phyloP scores from a whole-genome alignment of 2,797 vertebrate genomes.

The Leuciscus waleckii region DNA sequence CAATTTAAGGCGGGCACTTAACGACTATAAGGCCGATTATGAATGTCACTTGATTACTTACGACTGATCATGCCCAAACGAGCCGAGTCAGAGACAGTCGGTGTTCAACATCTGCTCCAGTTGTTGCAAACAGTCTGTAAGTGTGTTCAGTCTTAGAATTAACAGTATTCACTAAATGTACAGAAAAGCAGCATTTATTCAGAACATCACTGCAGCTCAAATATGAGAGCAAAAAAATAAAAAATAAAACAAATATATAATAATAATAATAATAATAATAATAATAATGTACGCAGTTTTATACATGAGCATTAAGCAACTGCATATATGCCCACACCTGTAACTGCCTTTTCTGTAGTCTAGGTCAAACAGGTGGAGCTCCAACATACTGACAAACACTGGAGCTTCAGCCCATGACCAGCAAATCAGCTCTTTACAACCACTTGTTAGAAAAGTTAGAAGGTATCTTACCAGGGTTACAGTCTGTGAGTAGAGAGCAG shows the following conservation, averaged over 20 bases:
- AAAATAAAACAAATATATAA: no score
- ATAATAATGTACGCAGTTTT: conserved; percentile 54
- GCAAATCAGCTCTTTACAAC: background rate
- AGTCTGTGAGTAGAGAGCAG: conserved; percentile 95
- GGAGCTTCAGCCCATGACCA: conserved; percentile 57
- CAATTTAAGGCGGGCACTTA: no score
- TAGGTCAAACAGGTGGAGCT: conserved; percentile 56
- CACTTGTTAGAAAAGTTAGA: background rate
- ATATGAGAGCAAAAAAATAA: background rate
- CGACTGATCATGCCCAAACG: no score
- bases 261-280: no score
- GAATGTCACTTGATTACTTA: no score
- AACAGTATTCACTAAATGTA: background rate
- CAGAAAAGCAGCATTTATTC: background rate
- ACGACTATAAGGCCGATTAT: no score
- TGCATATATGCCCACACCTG: conserved; percentile 67
- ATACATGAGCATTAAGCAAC: conserved; percentile 65
- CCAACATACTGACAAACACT: conserved; percentile 55
- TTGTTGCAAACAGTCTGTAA: no score
- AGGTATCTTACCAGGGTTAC: conserved; percentile 89
- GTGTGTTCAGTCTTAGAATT: no score
- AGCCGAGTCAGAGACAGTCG: no score
- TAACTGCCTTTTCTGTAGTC: conserved; percentile 61
- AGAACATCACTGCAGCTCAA: background rate
- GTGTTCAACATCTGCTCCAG: no score